phyloP scores from a whole-genome alignment of 2,888 invertebrate species.

The Microctonus aethiopoides region DNA sequence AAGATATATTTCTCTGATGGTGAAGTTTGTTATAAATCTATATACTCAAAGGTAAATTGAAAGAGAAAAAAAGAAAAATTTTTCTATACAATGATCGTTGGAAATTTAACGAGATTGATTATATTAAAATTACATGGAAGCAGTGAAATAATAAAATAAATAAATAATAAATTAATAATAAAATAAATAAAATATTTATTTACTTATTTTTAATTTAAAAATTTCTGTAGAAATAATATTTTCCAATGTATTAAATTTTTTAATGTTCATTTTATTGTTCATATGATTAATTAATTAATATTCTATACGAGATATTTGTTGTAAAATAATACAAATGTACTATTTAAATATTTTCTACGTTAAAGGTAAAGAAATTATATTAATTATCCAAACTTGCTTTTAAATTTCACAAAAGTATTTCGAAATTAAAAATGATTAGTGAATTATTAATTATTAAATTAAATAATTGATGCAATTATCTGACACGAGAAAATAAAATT shows the following conservation, averaged over 20 bases:
- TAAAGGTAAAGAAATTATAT: constrained; percentile 15
- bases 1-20: background rate
- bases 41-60: background rate
- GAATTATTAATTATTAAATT: background rate
- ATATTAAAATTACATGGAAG: background rate
- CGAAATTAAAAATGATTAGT: background rate
- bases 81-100: constrained; percentile 38
- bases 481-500: background rate
- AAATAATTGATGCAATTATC: background rate
- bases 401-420: background rate
- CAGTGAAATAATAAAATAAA: too few species aligned
- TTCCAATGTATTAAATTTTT: too few species aligned
- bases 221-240: too few species aligned
- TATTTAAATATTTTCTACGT: background rate
- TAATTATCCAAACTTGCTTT: constrained; percentile 1
- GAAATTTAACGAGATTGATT: constrained; percentile 16
- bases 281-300: constrained; percentile 25
- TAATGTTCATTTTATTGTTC: too few species aligned
- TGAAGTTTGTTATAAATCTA: background rate
- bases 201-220: too few species aligned
- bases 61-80: background rate
- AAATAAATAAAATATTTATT: too few species aligned
- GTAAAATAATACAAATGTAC: background rate
- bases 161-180: too few species aligned
- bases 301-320: constrained; percentile 1